A percentile compares a stretch with the other conserved stretches of the same genome.
Conservation (phyloP, 2,113 vertebrate species). For the Hippoglossus stenolepis region DNA sequence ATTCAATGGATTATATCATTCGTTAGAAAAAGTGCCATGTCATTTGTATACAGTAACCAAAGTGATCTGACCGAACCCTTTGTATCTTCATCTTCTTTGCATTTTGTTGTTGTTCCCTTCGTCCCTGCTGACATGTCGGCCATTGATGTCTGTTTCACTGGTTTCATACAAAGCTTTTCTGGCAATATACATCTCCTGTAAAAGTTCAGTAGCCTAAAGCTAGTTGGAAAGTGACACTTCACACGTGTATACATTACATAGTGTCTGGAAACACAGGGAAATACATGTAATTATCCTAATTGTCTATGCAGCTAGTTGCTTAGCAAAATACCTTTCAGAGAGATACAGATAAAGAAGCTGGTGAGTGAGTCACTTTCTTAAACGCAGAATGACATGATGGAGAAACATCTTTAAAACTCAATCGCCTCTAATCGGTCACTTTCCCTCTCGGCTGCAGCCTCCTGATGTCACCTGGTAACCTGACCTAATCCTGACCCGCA, state of each 20-base stretch:
- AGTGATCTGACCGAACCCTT: not conserved
- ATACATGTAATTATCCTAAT: too few relatives aligned
- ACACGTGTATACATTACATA: too few relatives aligned
- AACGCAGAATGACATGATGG: not conserved
- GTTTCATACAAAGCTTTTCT: slow-evolving; percentile 38
- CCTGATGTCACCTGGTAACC: not conserved
- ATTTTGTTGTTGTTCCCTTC: not conserved
- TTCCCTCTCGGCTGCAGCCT: not conserved
- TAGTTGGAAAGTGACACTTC: too few relatives aligned
- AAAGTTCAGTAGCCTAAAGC: too few relatives aligned
- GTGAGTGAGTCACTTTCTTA: not conserved
- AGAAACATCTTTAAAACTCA: not conserved
- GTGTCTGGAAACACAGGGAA: too few relatives aligned
- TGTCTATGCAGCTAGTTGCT: too few relatives aligned
- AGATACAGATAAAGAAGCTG: too few relatives aligned
- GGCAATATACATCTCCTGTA: too few relatives aligned
- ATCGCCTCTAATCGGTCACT: not conserved
- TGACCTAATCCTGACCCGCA: not conserved
- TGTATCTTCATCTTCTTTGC: not conserved
- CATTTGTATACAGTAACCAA: not conserved
- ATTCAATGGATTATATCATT: too few relatives aligned
- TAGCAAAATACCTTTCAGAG: too few relatives aligned
- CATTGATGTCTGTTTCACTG: slow-evolving; percentile 1
- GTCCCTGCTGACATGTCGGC: not conserved
- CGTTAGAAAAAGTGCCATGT: not conserved